Base-by-base conservation (phyloP, 2,797 vertebrate species). In the Sebastes hubbsi region DNA sequence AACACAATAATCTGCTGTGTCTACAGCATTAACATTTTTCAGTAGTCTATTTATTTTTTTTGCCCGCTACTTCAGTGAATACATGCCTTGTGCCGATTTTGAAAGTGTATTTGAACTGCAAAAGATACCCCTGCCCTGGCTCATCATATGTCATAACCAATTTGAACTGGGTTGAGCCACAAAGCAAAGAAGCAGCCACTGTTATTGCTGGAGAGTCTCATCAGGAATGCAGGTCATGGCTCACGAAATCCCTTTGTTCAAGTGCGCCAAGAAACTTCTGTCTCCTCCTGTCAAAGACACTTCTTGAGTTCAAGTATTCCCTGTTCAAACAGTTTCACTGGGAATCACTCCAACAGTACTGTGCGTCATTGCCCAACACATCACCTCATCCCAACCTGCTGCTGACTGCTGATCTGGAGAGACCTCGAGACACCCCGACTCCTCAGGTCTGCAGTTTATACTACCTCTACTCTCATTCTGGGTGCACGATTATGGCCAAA, bases 191-290 rank as follows among this genome's bases (percentile, higher is more conserved):
- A 59, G 77, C 70, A 63, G 74, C 46, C 60, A 30, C 55, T 62
- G 32, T 71, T 87, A 38, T 34, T 68, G 75, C 75, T 66, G 68
- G 14, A 77, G 69, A 78, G 76, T 54, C 81, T 84, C 81, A 90
- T 87, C 80, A 72, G 29, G 27, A 81, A 91, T 89, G 83, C 90
- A 84, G 80, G 84, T 83, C 87, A 82, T 49, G 84, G 68, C 42
- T 83, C 36, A 38, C 9, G 56, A 82, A 83, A 89, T 64, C 4
- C 67, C 79, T 89, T 89, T 92, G 77, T 90, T 89, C 82, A 42
- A 75, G 75, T 77, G 72, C 8, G 80, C 84, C 83, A 86, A 89
- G 78, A 86, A 92, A 88, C 77, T 78, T 91, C 73, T 78, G 78
- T 84, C 82, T 87, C 81, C 71, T 83, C 72, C 81, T 85, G 64